phyloP scores from a whole-genome alignment of 2,888 invertebrate genomes.

The Neocrepidodera transversa region DNA sequence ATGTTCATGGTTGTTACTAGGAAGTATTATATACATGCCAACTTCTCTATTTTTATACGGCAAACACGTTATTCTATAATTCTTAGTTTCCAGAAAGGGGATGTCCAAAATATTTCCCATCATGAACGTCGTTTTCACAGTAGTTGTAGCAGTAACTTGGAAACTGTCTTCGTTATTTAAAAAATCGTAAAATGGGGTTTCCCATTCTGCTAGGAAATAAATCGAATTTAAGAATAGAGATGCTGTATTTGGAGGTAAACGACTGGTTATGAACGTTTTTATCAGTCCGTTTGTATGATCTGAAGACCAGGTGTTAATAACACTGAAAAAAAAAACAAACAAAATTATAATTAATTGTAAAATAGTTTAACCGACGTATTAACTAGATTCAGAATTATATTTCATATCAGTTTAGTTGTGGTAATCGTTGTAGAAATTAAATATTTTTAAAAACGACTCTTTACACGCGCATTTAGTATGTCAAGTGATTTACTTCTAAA shows the following conservation, averaged over 20 bases:
- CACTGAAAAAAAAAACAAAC: constrained; percentile 34
- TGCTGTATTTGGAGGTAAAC: constrained; percentile 52
- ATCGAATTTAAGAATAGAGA: constrained; percentile 60
- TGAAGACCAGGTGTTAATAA: constrained; percentile 55
- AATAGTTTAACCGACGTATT: no score
- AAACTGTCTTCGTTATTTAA: constrained; percentile 54
- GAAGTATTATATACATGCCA: constrained; percentile 61
- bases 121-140: constrained; percentile 52
- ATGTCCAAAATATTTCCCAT: constrained; percentile 51
- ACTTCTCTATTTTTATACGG: constrained; percentile 60
- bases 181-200: constrained; percentile 57
- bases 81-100: constrained; percentile 54
- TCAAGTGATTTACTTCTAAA: no score
- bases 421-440: no score
- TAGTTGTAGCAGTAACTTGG: constrained; percentile 39
- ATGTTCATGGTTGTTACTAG: constrained; percentile 49
- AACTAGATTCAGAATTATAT: no score
- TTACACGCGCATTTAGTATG: no score
- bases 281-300: constrained; percentile 57
- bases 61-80: constrained; percentile 57
- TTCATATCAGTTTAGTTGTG: no score
- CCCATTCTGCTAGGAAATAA: constrained; percentile 61
- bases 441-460: no score
- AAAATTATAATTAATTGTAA: constrained; percentile 3
- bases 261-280: constrained; percentile 50